phyloP scores from a whole-genome alignment of 1,140 invertebrate species.

The Bilobella aurantiaca region DNA sequence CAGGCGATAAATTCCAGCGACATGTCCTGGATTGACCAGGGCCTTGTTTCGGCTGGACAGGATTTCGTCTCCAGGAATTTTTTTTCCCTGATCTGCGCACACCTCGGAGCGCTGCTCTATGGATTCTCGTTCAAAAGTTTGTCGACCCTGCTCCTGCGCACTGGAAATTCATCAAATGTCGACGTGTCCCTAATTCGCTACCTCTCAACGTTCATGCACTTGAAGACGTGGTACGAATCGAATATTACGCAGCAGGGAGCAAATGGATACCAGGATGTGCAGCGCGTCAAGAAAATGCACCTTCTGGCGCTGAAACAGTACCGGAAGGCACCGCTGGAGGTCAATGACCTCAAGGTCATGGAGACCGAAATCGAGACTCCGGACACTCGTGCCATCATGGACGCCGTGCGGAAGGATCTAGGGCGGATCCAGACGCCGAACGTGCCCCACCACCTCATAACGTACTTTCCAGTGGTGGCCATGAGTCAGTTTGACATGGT shows the following conservation, averaged over 20 bases:
- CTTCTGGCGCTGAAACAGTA: neutral
- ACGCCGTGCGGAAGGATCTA: slow-evolving; percentile 7
- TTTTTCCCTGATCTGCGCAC: slow-evolving; percentile 8
- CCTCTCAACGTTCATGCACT: slow-evolving; percentile 1
- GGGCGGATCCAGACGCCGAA: slow-evolving; percentile 12
- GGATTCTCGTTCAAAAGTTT: slow-evolving; percentile 16
- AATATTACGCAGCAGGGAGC: neutral
- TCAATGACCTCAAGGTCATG: neutral
- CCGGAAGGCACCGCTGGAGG: neutral
- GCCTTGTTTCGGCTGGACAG: neutral
- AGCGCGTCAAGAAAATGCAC: slow-evolving; percentile 18
- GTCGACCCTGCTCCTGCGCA: slow-evolving; percentile 12
- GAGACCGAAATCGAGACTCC: neutral
- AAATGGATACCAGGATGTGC: slow-evolving; percentile 8
- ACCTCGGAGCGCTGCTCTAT: slow-evolving; percentile 4
- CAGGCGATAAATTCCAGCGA: slow-evolving; percentile 8
- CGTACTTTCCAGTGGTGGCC: slow-evolving; percentile 14
- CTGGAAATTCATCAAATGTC: slow-evolving; percentile 1
- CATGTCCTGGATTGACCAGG: slow-evolving; percentile 15
- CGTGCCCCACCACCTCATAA: slow-evolving; percentile 13
- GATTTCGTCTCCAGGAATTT: neutral
- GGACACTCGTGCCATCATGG: neutral
- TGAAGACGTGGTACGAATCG: slow-evolving; percentile 7
- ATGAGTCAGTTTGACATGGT: slow-evolving; percentile 30
- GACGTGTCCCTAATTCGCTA: neutral